These are phyloP conservation scores for Nephila pilipes DNA, from an alignment of 1,140 invertebrate species.

Conservation along the genomic window DNA sequence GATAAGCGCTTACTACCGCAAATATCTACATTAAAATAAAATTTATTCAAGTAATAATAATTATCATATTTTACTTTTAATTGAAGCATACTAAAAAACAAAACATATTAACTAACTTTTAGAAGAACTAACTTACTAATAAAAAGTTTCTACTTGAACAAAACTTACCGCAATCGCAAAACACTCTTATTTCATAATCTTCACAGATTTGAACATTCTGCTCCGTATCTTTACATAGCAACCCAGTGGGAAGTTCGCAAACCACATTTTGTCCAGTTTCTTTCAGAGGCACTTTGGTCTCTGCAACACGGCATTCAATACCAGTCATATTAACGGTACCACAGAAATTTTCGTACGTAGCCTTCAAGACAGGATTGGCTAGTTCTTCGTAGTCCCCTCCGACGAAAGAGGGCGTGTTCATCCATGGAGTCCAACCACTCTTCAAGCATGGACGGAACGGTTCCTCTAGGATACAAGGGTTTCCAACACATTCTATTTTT, in stretches of 20 bases:
- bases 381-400: conserved; percentile 72
- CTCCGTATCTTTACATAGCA: conserved; percentile 81
- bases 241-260: conserved; percentile 81
- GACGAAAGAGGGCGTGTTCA: conserved; percentile 82
- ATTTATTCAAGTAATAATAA: too few species aligned
- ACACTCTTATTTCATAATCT: conserved; percentile 73
- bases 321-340: conserved; percentile 85
- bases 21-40: too few species aligned
- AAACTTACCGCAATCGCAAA: conserved; percentile 70
- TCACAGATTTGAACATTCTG: conserved; percentile 74
- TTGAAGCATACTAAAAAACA: too few species aligned
- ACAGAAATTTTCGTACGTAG: conserved; percentile 82
- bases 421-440: conserved; percentile 89
- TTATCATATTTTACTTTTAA: too few species aligned
- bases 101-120: too few species aligned
- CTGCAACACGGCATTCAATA: conserved; percentile 88
- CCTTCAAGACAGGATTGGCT: conserved; percentile 60
- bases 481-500: conserved; percentile 53
- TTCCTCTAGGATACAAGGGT: conserved; percentile 65
- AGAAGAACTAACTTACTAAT: too few species aligned
- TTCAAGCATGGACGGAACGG: conserved; percentile 83
- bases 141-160: too few species aligned
- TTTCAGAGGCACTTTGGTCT: conserved; percentile 84
- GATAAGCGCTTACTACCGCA: too few species aligned
- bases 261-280: conserved; percentile 84